Base-by-base conservation (phyloP, 2,888 invertebrate species). In the Lottia scabra region DNA sequence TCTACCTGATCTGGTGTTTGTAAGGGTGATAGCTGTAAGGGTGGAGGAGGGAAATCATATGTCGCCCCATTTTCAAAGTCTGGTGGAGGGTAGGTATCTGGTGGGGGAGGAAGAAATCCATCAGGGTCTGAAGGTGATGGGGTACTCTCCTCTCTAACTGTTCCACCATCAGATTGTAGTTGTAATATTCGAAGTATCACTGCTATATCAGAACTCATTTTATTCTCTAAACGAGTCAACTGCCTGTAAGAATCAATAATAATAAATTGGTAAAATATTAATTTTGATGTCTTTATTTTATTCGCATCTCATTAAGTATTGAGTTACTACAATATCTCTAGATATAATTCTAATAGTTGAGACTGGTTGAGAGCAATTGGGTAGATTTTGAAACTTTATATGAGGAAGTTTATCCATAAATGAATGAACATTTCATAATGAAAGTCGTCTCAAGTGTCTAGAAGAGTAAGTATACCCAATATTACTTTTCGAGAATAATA, bases 141-240 rank as follows among this genome's bases (percentile, higher is more conserved):
- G 30, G 65, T 65, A n/a, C 70, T 72, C 8, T 64, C 63, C 8
- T 74, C 71, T n/a, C 44, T 19, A 15, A 26, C 30, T 65, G 26
- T n/a, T 46, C 65, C 45, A 12, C 63, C 23, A 30, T 69, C 62
- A 8, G 19, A 70, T 72, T 86, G 87, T 15, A 80, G 76, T 68
- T 80, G 80, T 23, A 89, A 81, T 19, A 89, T 84, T 26, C 84
- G 80, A 46, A 89, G 81, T 43, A 89, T 89, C 79, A 86, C 83
- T 6, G 87, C 79, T 43, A 89, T 87, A 73, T 89, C 89, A 12
- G 85, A 83, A 63, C 84, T 84, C 84, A 89, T 85, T 78, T 88
- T 89, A 44, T 85, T 77, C 77, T 89, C 89, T 70, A 89, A 78
- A 15, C 86, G 77, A 10, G 84, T 84, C 66, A 89, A 78, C 76